Base-by-base conservation (phyloP, 2,797 vertebrate genomes). In the Enteromius viviparus region DNA sequence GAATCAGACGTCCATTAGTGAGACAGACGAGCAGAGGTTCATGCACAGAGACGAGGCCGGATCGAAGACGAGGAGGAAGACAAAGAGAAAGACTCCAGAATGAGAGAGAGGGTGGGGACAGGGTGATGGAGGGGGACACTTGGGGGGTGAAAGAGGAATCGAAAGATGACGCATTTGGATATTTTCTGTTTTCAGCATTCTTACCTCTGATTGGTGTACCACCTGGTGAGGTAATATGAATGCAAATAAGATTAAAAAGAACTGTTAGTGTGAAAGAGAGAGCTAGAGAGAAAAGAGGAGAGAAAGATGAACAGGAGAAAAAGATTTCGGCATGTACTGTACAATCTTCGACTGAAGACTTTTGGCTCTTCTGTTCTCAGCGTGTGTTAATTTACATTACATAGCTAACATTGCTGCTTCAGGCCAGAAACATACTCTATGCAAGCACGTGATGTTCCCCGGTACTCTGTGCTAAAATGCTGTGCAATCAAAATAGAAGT, bases 161-260 rank as follows among this genome's bases (percentile, higher is more conserved):
- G 60, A 51, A 66, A 26, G 42, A 90, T 87, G 92, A 88, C n/a
- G 88, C 89, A 89, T 91, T 74, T 87, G 88, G 91, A 93, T 88
- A 92, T 92, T 92, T 94, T 94, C 92, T 94, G 92, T 93, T 94
- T 94, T 94, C 92, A 95, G 96, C 97, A 97, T 97, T 97, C 98
- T 99, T 99, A 99, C 98, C 98, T 99, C 98, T 95, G 95, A 99
- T 98, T 94, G 98, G 97, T 95, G 98, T 98, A 98, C 98, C 98
- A 98, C 98, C 98, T 99, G 97, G 96, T 94, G 96, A 98, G 97
- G 97, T 98, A 96, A 98, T 97, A 93, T 96, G 96, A 98, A 98
- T 97, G 97, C 97, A 99, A 98, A 99, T 96, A 97, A 97, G 95
- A 99, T 97, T 94, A 97, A 95, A 98, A 93, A 99, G 92, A 97